Percentiles rank a stretch among this genome's conserved stretches.
Conservation (phyloP, 2,888 invertebrate genomes). For the Philereme vetulata region DNA sequence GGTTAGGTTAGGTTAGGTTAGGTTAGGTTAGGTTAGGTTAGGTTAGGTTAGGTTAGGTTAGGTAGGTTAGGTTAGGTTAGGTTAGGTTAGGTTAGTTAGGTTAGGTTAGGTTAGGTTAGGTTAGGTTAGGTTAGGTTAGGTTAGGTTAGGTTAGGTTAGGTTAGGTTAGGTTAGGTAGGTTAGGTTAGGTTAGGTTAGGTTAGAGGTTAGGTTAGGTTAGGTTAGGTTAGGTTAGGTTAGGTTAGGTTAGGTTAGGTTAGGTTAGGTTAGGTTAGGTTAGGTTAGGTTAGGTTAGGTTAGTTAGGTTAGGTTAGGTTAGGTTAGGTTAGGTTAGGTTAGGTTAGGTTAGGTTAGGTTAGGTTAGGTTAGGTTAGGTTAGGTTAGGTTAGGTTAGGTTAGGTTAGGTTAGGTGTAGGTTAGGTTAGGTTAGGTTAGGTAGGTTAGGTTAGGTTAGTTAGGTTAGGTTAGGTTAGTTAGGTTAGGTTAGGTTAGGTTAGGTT, state of each 20-base stretch:
- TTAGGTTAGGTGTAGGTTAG: too few species aligned
- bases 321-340: conserved; percentile 37
- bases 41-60: conserved; percentile 29
- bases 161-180: too few species aligned
- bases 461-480: conserved; percentile 39
- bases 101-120: conserved; percentile 31
- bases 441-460: too few species aligned
- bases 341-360: conserved; percentile 37
- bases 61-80: too few species aligned
- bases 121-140: conserved; percentile 33
- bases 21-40: conserved; percentile 21
- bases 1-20: conserved; percentile 18
- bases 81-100: too few species aligned
- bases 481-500: conserved; percentile 34
- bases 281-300: conserved; percentile 38
- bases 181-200: too few species aligned
- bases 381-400: conserved; percentile 39
- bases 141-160: too few species aligned
- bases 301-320: too few species aligned
- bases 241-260: conserved; percentile 43
- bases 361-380: conserved; percentile 37
- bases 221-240: conserved; percentile 44
- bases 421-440: too few species aligned
- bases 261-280: conserved; percentile 37
- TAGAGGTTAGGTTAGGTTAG: too few species aligned